These are phyloP conservation scores for Eolophus roseicapilla DNA, from an alignment of 2,113 vertebrate species.

Conservation along the genomic window DNA sequence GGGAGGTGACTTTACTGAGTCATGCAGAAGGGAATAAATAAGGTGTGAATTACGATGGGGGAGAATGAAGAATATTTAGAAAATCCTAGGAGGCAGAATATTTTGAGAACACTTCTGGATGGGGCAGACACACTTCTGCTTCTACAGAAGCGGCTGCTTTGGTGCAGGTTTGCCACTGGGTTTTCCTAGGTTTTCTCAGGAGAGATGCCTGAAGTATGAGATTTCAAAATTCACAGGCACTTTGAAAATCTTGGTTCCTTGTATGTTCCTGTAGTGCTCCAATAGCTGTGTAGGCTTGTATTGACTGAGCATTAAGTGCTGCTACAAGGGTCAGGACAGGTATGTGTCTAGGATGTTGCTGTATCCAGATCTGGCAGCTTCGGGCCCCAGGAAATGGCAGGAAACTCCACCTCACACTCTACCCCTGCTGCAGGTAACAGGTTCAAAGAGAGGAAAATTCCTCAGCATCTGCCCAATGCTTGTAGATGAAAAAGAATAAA, in stretches of 20 bases:
- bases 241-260: neutral
- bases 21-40: neutral
- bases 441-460: neutral
- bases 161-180: neutral
- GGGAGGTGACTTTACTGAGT: conserved; percentile 35
- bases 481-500: fast-evolving
- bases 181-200: neutral
- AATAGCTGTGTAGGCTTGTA: neutral
- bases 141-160: neutral
- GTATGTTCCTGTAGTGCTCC: neutral
- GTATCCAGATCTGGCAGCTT: neutral
- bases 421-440: neutral
- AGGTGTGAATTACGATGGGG: neutral
- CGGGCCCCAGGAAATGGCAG: neutral
- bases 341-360: neutral
- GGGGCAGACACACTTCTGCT: neutral
- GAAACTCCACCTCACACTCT: neutral
- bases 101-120: neutral
- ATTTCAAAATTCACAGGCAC: neutral
- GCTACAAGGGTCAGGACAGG: neutral
- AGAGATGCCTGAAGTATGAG: neutral
- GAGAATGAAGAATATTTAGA: neutral
- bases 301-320: neutral
- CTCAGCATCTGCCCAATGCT: neutral
- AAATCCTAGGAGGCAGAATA: conserved; percentile 25